These are phyloP conservation scores for Pterostichus madidus DNA, from an alignment of 2,888 invertebrate genomes.

Conservation along the genomic window DNA sequence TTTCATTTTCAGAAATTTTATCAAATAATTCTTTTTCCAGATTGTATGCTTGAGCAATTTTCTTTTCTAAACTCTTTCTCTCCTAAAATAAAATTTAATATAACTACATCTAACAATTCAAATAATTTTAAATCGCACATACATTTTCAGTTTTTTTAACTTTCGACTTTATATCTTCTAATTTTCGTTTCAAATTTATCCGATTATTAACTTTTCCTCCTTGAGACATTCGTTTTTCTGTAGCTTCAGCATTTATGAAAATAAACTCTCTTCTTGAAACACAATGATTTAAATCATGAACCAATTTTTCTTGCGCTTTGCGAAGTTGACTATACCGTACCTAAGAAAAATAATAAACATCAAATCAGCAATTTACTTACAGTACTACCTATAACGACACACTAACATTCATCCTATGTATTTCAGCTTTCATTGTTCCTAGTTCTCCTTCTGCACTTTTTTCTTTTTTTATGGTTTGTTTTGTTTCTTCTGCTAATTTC, in stretches of 20 bases:
- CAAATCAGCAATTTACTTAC: background rate
- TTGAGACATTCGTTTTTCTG: conserved; percentile 78
- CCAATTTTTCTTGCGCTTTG: conserved; percentile 81
- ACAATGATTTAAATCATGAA: conserved; percentile 83
- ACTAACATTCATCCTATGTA: conserved; percentile 89
- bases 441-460: conserved; percentile 85
- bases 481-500: conserved; percentile 85
- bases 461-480: conserved; percentile 84
- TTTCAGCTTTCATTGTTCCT: conserved; percentile 88
- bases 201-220: conserved; percentile 76
- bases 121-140: background rate
- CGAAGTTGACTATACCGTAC: conserved; percentile 78
- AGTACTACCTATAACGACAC: background rate
- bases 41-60: conserved; percentile 71
- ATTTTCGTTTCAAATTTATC: conserved; percentile 79
- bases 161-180: conserved; percentile 81
- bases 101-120: background rate
- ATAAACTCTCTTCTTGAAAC: conserved; percentile 83
- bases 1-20: conserved; percentile 69
- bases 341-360: conserved; percentile 70
- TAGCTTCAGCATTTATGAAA: conserved; percentile 80
- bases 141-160: conserved; percentile 78
- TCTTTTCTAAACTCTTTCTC: conserved; percentile 70
- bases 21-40: conserved; percentile 72
- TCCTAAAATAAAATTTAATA: conserved; percentile 68